A percentile compares a stretch with the other conserved stretches of the same genome.
Conservation (phyloP, 1,140 invertebrate species). For the Phymorhynchus buccinoides region DNA sequence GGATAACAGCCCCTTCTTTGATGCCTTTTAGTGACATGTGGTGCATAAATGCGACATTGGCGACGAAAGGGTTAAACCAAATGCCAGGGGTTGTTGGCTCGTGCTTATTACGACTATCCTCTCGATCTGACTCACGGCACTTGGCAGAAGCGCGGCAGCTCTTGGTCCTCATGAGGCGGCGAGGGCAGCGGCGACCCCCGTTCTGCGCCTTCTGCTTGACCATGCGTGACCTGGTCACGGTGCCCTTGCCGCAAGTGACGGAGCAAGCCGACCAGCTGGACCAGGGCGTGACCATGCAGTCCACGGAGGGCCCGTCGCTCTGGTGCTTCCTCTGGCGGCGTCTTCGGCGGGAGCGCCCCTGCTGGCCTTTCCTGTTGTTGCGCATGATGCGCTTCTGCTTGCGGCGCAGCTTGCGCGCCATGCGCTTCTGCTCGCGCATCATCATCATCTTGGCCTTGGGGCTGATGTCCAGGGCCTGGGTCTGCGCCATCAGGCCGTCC, state of each 20-base stretch:
- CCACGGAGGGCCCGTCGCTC: slow-evolving; percentile 43
- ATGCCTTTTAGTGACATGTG: too few relatives aligned
- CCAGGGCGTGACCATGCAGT: slow-evolving; percentile 72
- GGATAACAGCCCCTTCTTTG: too few relatives aligned
- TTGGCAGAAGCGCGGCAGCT: slow-evolving; percentile 55
- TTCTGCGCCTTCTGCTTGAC: slow-evolving; percentile 61
- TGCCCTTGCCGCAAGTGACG: slow-evolving; percentile 67
- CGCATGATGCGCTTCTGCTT: slow-evolving; percentile 41
- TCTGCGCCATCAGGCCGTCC: slow-evolving; percentile 45
- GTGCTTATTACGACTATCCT: too few relatives aligned
- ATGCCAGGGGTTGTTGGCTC: too few relatives aligned
- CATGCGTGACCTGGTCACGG: slow-evolving; percentile 55
- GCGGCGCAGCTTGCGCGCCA: slow-evolving; percentile 46
- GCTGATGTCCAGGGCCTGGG: slow-evolving; percentile 49
- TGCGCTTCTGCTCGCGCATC: slow-evolving; percentile 37
- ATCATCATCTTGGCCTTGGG: slow-evolving; percentile 34
- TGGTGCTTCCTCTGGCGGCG: slow-evolving; percentile 35
- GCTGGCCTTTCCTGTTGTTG: neutral
- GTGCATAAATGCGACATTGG: too few relatives aligned
- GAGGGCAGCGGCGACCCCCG: slow-evolving; percentile 65
- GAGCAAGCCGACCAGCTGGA: slow-evolving; percentile 71
- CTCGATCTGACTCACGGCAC: slow-evolving; percentile 67
- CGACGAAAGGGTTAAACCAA: too few relatives aligned
- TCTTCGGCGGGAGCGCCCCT: neutral
- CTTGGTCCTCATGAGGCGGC: slow-evolving; percentile 59